Conservation (phyloP, 2,113 vertebrate genomes). For the Pelecanoides urinatrix region DNA sequence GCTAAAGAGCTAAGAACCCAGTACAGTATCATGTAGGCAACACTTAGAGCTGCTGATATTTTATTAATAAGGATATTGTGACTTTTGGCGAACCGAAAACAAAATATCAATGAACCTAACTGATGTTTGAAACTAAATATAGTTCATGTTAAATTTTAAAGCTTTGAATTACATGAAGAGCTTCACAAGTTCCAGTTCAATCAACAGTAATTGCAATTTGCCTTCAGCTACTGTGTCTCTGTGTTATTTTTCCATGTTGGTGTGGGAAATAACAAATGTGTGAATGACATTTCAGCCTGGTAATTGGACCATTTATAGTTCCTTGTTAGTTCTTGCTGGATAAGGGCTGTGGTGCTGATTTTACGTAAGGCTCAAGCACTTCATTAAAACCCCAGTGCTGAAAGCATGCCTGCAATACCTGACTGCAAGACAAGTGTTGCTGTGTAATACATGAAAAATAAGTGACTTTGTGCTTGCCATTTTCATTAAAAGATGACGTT, state of each 20-base stretch:
- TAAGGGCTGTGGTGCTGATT: conserved; percentile 7
- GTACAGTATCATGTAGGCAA: not conserved
- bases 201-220: conserved; percentile 51
- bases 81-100: not conserved
- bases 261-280: conserved; percentile 57
- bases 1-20: not conserved
- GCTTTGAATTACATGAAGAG: conserved; percentile 39
- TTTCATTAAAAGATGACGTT: not conserved
- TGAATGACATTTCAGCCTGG: conserved; percentile 54
- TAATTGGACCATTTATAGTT: conserved; percentile 64
- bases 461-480: not conserved
- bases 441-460: not conserved
- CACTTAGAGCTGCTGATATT: not conserved
- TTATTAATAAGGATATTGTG: not conserved
- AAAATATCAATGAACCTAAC: not conserved
- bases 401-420: not conserved
- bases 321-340: conserved; percentile 51
- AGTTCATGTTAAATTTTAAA: conserved; percentile 20
- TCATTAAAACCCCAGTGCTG: conserved; percentile 30
- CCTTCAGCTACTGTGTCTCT: conserved; percentile 24
- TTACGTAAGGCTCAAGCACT: conserved; percentile 29
- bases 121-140: not conserved
- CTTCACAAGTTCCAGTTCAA: conserved; percentile 37
- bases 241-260: conserved; percentile 60
- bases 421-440: not conserved